Conservation (phyloP, 2,113 vertebrate genomes). For the Saguinus midas region DNA sequence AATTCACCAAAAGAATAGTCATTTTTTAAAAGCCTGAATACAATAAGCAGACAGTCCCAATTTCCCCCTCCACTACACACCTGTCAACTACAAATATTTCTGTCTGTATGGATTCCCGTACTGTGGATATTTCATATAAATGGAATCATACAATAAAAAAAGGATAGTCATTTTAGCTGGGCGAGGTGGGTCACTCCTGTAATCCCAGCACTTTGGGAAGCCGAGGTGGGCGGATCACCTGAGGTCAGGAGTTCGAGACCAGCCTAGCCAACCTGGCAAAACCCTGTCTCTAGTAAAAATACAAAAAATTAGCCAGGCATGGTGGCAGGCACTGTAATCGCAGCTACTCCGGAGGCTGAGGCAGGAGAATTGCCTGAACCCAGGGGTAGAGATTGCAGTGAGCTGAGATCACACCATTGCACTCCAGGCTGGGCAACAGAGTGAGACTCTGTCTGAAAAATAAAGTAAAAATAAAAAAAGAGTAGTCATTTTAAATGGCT, state of each 20-base stretch:
- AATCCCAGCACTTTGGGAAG: not conserved
- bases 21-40: too few species aligned
- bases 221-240: not conserved
- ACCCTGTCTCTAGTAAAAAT: not conserved
- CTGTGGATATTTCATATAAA: too few species aligned
- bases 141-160: too few species aligned
- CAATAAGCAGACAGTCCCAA: too few species aligned
- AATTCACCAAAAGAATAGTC: not conserved
- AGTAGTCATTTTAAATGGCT: constrained; percentile 6
- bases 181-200: not conserved
- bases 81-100: too few species aligned
- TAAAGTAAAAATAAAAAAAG: not conserved
- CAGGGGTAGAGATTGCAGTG: not conserved
- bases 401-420: not conserved
- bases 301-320: not conserved
- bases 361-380: not conserved
- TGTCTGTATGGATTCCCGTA: too few species aligned
- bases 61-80: too few species aligned
- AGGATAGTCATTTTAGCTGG: not conserved
- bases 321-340: not conserved
- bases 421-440: not conserved
- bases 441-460: not conserved
- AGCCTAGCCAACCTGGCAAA: not conserved
- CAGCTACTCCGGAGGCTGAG: not conserved
- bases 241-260: too few species aligned